These are phyloP conservation scores for Sceliomorpha sp. DNA, from an alignment of 2,888 invertebrate genomes.

Conservation along the genomic window DNA sequence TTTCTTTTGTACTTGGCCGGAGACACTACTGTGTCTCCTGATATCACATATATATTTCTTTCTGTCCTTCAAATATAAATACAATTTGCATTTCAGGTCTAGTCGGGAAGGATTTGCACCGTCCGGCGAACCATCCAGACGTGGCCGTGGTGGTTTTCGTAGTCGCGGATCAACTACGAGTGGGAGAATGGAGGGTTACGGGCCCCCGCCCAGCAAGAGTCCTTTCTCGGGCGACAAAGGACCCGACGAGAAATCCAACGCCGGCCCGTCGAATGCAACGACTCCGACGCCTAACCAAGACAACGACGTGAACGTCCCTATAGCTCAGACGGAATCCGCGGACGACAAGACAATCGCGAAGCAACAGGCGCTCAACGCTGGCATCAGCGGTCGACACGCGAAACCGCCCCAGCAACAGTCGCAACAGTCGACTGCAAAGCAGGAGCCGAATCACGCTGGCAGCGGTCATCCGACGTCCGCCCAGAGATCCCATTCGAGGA, in stretches of 20 bases:
- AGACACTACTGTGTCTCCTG: no score
- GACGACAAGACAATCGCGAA: constrained; percentile 86
- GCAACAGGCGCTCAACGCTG: constrained; percentile 85
- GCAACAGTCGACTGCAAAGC: constrained; percentile 45
- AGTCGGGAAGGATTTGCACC: constrained; percentile 89
- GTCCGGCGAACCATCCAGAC: constrained; percentile 92
- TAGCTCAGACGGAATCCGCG: constrained; percentile 67
- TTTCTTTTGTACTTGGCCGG: no score
- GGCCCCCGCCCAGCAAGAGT: constrained; percentile 90
- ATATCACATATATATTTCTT: no score
- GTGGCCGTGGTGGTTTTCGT: constrained; percentile 86
- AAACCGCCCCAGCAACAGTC: constrained; percentile 69
- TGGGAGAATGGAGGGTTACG: constrained; percentile 87
- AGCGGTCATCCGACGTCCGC: constrained; percentile 45
- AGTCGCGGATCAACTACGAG: constrained; percentile 82
- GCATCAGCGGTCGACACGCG: constrained; percentile 82
- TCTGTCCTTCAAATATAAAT: no score
- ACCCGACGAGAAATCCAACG: constrained; percentile 80
- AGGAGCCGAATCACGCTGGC: constrained; percentile 60
- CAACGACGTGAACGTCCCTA: constrained; percentile 77
- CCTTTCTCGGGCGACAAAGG: constrained; percentile 83
- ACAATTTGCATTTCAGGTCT: constrained; percentile 55
- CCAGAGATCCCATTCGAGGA: constrained; percentile 67
- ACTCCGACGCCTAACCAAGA: constrained; percentile 65
- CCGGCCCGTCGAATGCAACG: constrained; percentile 69